Evolutionary conservation across 30 jellyfish, hydroid and myxozoan species (phyloP).

Genomic region (Aurelia aurita complex sp. Pacific): DNA sequence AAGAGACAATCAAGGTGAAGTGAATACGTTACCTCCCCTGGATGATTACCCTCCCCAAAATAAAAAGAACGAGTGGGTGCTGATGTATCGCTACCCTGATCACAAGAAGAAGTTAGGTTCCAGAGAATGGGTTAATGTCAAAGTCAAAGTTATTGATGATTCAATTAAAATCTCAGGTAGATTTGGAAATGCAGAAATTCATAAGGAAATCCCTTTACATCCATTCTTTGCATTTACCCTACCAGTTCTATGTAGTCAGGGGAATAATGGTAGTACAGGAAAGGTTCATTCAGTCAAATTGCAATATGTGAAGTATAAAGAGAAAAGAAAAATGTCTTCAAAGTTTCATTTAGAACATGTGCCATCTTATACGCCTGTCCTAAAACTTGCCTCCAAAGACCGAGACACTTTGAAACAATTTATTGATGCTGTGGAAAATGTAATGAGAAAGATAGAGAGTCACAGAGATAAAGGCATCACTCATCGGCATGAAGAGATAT

Average conservation of each 20-base stretch:
- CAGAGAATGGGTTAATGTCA: slow-evolving; percentile 79
- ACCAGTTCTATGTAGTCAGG: slow-evolving; percentile 64
- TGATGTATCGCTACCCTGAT: slow-evolving; percentile 82
- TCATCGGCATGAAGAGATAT: slow-evolving; percentile 82
- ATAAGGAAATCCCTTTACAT: slow-evolving; percentile 78
- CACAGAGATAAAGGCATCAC: slow-evolving; percentile 82
- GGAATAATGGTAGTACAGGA: slow-evolving; percentile 40
- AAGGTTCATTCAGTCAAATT: slow-evolving; percentile 80
- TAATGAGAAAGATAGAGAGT: slow-evolving; percentile 75
- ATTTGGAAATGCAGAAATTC: slow-evolving; percentile 39
- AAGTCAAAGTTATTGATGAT: slow-evolving; percentile 52
- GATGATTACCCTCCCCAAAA: slow-evolving; percentile 58
- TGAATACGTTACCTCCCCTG: slow-evolving; percentile 12
- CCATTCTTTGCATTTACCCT: slow-evolving; percentile 83
- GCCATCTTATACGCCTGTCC: slow-evolving; percentile 82
- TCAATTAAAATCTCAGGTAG: slow-evolving; percentile 48
- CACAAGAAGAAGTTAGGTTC: slow-evolving; percentile 51
- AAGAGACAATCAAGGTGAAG: background rate
- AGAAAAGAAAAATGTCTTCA: slow-evolving; percentile 52
- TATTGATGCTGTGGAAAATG: slow-evolving; percentile 67
- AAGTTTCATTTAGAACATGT: slow-evolving; percentile 69
- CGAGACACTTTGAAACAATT: slow-evolving; percentile 49
- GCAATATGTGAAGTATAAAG: slow-evolving; percentile 89
- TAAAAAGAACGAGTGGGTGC: slow-evolving; percentile 54
- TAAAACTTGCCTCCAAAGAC: slow-evolving; percentile 77